Percentiles rank a stretch among this genome's conserved stretches.
Conservation (phyloP, 2,113 vertebrate species). For the Geothlypis trichas region DNA sequence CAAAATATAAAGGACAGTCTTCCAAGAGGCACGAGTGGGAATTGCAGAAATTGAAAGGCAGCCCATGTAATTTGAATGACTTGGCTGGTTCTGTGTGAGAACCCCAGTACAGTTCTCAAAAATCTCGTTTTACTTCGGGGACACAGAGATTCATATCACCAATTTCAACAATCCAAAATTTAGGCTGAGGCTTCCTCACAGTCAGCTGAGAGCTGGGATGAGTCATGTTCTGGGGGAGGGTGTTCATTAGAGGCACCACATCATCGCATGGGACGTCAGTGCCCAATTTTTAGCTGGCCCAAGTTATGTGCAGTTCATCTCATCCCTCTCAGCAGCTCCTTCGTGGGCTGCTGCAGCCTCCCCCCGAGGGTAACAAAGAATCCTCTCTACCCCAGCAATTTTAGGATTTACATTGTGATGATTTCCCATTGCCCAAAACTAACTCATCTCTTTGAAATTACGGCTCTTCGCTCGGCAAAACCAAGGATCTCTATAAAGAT, state of each 20-base stretch:
- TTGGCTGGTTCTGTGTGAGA: not conserved
- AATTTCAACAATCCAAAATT: not conserved
- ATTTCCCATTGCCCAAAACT: not conserved
- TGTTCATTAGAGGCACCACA: not conserved
- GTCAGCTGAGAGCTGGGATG: not conserved
- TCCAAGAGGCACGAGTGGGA: not conserved
- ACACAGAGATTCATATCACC: not conserved
- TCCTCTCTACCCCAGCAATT: not conserved
- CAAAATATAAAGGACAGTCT: not conserved
- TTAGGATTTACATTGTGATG: not conserved
- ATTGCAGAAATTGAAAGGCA: not conserved
- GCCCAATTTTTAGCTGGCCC: not conserved
- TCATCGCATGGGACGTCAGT: not conserved
- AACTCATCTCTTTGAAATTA: not conserved
- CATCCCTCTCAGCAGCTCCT: not conserved
- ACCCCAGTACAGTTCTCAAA: not conserved
- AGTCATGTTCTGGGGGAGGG: not conserved
- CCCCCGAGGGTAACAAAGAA: accelerated
- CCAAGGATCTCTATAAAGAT: not conserved
- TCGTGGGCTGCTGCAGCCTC: not conserved
- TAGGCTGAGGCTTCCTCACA: not conserved
- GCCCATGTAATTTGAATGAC: not conserved
- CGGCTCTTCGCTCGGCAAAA: not conserved
- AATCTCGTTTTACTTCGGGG: not conserved
- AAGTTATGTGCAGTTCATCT: not conserved